Percentiles rank a stretch among this genome's conserved stretches.
phyloP scores from a whole-genome alignment of 2,888 invertebrate species.

The Coremacera marginata region DNA sequence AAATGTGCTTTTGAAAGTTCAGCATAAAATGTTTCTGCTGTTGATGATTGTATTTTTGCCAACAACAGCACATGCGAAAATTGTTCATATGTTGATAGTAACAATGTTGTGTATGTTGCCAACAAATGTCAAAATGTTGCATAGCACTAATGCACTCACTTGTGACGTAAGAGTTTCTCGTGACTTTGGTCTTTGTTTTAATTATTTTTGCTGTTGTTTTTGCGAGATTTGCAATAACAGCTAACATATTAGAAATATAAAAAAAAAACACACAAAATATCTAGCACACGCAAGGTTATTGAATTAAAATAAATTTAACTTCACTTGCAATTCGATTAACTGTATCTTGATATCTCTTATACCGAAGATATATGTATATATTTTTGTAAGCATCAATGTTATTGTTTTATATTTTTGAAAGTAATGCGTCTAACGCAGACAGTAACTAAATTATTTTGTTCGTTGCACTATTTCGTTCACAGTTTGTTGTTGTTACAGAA shows the following conservation, averaged over 20 bases:
- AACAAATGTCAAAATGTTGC: constrained; percentile 28
- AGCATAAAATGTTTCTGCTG: constrained; percentile 39
- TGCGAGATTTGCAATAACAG: constrained; percentile 36
- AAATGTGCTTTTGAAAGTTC: constrained; percentile 31
- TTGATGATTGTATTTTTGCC: constrained; percentile 24
- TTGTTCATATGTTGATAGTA: constrained; percentile 23
- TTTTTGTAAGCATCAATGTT: neutral
- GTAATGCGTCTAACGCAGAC: constrained; percentile 27
- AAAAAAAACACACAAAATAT: neutral
- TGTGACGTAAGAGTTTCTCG: neutral
- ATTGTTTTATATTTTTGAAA: neutral
- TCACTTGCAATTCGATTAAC: neutral
- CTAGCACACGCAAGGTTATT: neutral
- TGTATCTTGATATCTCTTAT: neutral
- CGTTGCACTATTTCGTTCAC: neutral
- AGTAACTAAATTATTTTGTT: neutral
- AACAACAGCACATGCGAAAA: constrained; percentile 38
- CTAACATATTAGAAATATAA: constrained; percentile 43
- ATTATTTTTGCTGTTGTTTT: constrained; percentile 32
- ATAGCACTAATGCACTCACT: constrained; percentile 36
- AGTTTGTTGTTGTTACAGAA: neutral
- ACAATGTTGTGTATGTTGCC: neutral
- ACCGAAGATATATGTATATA: neutral
- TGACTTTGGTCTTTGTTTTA: constrained; percentile 12
- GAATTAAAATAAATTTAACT: neutral